Evolutionary conservation across 2,113 vertebrate genomes (phyloP), one percentile per base, ranked within the genome.

Genomic region (Ailuropoda melanoleuca): DNA sequence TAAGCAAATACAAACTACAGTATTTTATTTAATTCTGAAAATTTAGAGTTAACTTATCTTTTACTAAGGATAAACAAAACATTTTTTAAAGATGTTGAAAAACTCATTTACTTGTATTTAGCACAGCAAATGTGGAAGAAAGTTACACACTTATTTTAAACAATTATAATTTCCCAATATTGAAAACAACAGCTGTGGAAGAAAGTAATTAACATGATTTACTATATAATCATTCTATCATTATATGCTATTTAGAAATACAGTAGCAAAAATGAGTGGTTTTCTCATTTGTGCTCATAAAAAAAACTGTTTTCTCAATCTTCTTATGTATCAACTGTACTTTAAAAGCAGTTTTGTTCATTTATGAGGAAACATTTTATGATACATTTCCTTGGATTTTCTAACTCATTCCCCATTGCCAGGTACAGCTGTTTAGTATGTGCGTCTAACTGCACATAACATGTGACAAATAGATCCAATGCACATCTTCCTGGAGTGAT

Each of bases 141-240:
- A 96, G 80, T 55, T 93, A 97, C 19, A 58, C 5, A 96, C 55
- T 98, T 96, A 97, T 97, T 97, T 97, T 95, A 96, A 97, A 98
- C 86, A 97, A 97, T 97, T 97, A 86, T 78, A 97, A 94, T 95
- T 97, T 97, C 58, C n/a, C 19, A 77, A 90, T 90, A 97, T 82
- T 98, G 92, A 95, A 96, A 98, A 97, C 94, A 98, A 92, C 93
- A 96, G 96, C 97, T 97, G 95, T 96, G 66, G 64, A 95, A 94
- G 77, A 95, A 97, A 94, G 84, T 84, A 96, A 95, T 98, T 98
- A 98, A 96, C 92, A 77, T 97, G 93, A 97, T 95, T 96, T 97
- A 97, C 75, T 95, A 96, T 53, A 92, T 87, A 97, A 97, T 96
- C 94, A 97, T 94, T 91, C 91, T 90, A 97, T 97, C 94, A 97